phyloP scores from a whole-genome alignment of 2,797 vertebrate genomes.

The Artibeus lituratus region DNA sequence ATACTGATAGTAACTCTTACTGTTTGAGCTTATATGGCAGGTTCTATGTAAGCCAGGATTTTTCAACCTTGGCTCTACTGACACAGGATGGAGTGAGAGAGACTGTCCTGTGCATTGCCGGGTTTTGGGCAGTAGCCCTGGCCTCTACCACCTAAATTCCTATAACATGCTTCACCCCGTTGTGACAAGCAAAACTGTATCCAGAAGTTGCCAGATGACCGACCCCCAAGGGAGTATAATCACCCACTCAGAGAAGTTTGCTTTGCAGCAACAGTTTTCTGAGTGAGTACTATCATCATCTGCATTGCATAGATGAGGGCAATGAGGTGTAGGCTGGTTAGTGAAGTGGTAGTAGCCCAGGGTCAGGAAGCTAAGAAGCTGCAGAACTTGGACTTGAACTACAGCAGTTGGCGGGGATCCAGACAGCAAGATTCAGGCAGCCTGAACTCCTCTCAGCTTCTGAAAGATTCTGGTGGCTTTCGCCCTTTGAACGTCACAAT shows the following conservation, averaged over 20 bases:
- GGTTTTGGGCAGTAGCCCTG: neutral
- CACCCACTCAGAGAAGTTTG: neutral
- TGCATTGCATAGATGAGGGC: neutral
- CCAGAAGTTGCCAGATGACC: neutral
- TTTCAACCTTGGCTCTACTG: neutral
- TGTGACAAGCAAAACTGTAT: neutral
- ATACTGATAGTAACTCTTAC: neutral
- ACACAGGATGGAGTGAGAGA: neutral
- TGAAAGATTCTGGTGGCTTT: neutral
- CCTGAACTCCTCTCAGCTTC: neutral
- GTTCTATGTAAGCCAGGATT: neutral
- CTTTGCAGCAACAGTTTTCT: neutral
- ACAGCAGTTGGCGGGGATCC: neutral
- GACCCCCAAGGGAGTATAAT: accelerated
- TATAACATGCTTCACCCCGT: neutral
- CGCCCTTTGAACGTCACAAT: neutral
- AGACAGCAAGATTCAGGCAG: neutral
- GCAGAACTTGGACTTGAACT: neutral
- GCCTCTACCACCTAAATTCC: neutral
- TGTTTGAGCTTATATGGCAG: neutral
- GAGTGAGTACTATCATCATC: neutral
- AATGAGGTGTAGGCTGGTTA: neutral
- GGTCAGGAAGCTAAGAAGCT: neutral
- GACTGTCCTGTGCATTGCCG: neutral
- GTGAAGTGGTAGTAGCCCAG: neutral